Conservation (phyloP, 2,888 invertebrate genomes). For the Acanthosepion esculentum region DNA sequence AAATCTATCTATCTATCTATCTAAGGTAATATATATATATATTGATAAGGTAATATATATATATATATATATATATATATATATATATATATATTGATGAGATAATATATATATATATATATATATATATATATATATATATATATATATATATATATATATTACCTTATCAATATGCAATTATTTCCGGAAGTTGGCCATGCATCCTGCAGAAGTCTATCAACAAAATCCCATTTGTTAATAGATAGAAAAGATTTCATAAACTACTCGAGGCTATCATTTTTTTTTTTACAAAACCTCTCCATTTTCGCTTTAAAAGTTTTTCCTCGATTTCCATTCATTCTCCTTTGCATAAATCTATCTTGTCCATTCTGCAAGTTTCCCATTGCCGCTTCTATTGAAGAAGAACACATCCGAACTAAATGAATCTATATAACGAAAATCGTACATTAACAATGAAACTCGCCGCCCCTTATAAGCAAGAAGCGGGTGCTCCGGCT, state of each 20-base stretch:
- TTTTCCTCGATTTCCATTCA: background rate
- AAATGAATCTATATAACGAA: no score
- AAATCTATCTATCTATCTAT: background rate
- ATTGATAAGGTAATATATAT: background rate
- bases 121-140: background rate
- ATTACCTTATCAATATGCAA: background rate
- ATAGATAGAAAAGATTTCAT: background rate
- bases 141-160: background rate
- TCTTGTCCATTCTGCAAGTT: background rate
- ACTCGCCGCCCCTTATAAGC: background rate
- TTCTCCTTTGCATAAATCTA: background rate
- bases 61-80: background rate
- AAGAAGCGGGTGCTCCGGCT: background rate
- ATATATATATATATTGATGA: background rate
- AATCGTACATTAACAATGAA: no score
- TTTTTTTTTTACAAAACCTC: background rate
- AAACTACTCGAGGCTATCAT: background rate
- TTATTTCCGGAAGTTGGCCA: background rate
- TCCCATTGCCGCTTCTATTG: background rate
- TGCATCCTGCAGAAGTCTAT: background rate
- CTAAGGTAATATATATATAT: background rate
- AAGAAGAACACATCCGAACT: no score
- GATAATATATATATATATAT: background rate
- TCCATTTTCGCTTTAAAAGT: background rate
- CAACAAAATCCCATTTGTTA: conserved; percentile 23